phyloP scores from a whole-genome alignment of 2,888 invertebrate species.

The Lycophotia porphyrea region DNA sequence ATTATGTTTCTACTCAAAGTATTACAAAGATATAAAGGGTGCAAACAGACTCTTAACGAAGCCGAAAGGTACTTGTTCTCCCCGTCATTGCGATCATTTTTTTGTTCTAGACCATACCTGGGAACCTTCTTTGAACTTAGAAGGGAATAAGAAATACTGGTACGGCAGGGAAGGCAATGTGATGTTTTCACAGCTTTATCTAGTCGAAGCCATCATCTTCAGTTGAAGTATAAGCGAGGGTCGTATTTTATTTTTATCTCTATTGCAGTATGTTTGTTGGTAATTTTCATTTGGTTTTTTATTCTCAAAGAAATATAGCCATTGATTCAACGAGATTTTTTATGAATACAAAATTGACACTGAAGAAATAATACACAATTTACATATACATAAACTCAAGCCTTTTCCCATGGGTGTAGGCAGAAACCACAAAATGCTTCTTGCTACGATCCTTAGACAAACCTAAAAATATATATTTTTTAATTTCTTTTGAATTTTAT shows the following conservation, averaged over 20 bases:
- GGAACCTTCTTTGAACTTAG: too few relatives aligned
- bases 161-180: slow-evolving; percentile 43
- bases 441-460: too few relatives aligned
- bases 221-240: slow-evolving; percentile 53
- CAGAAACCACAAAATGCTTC: too few relatives aligned
- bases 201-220: slow-evolving; percentile 69
- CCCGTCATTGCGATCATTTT: too few relatives aligned
- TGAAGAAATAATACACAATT: background rate
- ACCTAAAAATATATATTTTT: too few relatives aligned
- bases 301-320: background rate
- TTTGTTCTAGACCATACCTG: too few relatives aligned
- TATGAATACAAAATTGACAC: background rate
- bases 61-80: too few relatives aligned
- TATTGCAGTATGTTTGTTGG: slow-evolving; percentile 30
- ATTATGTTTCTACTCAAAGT: background rate
- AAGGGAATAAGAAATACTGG: slow-evolving; percentile 25
- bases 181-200: slow-evolving; percentile 69
- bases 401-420: too few relatives aligned
- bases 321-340: background rate
- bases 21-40: background rate
- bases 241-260: slow-evolving; percentile 61
- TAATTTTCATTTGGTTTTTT: background rate
- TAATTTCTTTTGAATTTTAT: too few relatives aligned
- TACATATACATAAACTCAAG: too few relatives aligned
- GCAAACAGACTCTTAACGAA: too few relatives aligned